A percentile compares a stretch with the other conserved stretches of the same genome.
These are phyloP conservation scores for Aleiodes testaceus DNA, from an alignment of 2,888 invertebrate species.

Conservation along the genomic window DNA sequence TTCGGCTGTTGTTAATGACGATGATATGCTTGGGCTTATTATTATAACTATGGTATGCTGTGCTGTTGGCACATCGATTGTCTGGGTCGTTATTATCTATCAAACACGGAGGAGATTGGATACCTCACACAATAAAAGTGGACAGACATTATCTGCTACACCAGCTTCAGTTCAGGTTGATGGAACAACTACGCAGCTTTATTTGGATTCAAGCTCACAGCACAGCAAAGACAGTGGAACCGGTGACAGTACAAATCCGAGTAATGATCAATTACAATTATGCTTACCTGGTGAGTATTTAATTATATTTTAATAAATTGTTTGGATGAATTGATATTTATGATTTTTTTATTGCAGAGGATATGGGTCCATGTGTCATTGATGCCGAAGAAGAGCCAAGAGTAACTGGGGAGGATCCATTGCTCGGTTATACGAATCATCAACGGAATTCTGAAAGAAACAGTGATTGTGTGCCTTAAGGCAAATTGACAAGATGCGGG, in stretches of 20 bases:
- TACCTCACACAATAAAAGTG: constrained; percentile 74
- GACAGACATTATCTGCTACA: constrained; percentile 73
- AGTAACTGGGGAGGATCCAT: constrained; percentile 63
- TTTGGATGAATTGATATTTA: not conserved
- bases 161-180: constrained; percentile 53
- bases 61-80: constrained; percentile 91
- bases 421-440: constrained; percentile 69
- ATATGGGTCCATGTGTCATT: constrained; percentile 60
- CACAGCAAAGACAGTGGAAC: constrained; percentile 88
- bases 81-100: constrained; percentile 94
- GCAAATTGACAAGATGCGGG: constrained; percentile 23
- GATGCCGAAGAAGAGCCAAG: constrained; percentile 65
- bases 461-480: constrained; percentile 52
- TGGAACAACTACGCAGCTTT: constrained; percentile 69
- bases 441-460: constrained; percentile 62
- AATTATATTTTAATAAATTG: constrained; percentile 18
- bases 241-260: constrained; percentile 85
- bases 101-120: constrained; percentile 83
- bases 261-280: constrained; percentile 77
- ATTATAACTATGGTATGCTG: constrained; percentile 93
- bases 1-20: constrained; percentile 77
- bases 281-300: constrained; percentile 65
- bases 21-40: constrained; percentile 89
- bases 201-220: constrained; percentile 82
- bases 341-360: constrained; percentile 55